phyloP scores from a whole-genome alignment of 2,797 vertebrate species.

The Coranthus polyacanthus region DNA sequence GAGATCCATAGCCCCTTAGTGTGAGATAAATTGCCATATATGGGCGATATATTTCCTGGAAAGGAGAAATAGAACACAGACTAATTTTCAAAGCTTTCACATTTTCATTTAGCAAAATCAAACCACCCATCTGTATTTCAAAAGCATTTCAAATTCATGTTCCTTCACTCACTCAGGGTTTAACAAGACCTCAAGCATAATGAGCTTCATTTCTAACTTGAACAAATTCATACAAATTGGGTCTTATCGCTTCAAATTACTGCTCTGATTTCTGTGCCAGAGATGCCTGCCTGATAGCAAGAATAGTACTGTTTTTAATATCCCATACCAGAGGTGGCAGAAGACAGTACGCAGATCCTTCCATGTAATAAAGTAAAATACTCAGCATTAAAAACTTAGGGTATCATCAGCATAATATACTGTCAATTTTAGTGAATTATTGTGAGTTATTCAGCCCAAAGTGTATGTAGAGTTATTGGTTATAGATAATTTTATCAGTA shows the following conservation, averaged over 20 bases:
- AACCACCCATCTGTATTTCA: conserved; percentile 57
- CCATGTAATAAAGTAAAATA: not conserved
- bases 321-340: not conserved
- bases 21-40: conserved; percentile 40
- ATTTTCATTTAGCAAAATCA: conserved; percentile 60
- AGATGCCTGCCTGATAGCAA: conserved; percentile 58
- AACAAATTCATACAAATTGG: conserved; percentile 75
- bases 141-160: conserved; percentile 61
- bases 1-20: conserved; percentile 4
- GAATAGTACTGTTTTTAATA: conserved; percentile 44
- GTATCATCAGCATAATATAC: not conserved
- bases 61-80: conserved; percentile 23
- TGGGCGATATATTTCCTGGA: conserved; percentile 33
- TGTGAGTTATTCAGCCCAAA: too few relatives aligned
- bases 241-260: conserved; percentile 67
- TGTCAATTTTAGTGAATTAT: too few relatives aligned
- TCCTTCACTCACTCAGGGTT: conserved; percentile 51
- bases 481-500: not conserved
- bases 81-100: conserved; percentile 64
- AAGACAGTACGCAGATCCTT: not conserved
- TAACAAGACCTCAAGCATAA: conserved; percentile 68
- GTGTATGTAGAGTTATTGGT: not conserved
- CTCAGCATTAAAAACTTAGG: not conserved
- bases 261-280: conserved; percentile 51
- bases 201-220: conserved; percentile 68